phyloP scores from a whole-genome alignment of 1,140 invertebrate genomes.

The Brachionus sp. region DNA sequence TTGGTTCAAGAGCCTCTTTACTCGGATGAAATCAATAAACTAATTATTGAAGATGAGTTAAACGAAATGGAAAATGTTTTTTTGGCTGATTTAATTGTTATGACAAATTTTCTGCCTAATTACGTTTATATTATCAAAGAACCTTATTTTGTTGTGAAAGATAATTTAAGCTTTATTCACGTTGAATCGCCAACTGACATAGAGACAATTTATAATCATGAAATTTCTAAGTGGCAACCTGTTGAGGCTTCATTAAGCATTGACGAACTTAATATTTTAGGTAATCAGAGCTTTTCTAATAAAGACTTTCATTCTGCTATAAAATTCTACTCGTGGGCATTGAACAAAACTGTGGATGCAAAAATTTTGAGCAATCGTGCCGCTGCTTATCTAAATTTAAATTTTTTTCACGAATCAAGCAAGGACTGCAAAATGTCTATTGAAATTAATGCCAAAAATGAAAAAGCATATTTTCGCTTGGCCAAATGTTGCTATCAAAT shows the following conservation, averaged over 20 bases:
- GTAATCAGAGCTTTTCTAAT: constrained; percentile 15
- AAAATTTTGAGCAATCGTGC: constrained; percentile 5
- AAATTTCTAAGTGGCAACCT: not conserved
- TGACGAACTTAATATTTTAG: not conserved
- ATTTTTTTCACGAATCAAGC: not conserved
- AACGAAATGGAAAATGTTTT: not conserved
- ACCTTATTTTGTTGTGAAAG: not conserved
- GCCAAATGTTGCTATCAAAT: not conserved
- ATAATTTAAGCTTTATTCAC: not conserved
- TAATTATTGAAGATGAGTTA: constrained; percentile 12
- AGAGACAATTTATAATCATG: not conserved
- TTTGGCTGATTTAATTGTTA: not conserved
- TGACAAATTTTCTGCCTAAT: not conserved
- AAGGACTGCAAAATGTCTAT: not conserved
- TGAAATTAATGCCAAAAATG: not conserved
- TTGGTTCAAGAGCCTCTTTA: not conserved
- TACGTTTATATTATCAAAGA: constrained; percentile 16
- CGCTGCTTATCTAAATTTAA: not conserved
- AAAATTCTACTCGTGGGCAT: not conserved
- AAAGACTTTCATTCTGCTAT: constrained; percentile 1
- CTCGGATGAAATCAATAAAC: not conserved
- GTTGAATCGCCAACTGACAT: not conserved
- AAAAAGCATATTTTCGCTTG: constrained; percentile 27
- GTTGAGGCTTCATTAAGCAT: not conserved
- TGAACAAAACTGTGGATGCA: not conserved